Base-by-base conservation (phyloP, 2,797 vertebrate species). In the Craterocephalus amniculus region DNA sequence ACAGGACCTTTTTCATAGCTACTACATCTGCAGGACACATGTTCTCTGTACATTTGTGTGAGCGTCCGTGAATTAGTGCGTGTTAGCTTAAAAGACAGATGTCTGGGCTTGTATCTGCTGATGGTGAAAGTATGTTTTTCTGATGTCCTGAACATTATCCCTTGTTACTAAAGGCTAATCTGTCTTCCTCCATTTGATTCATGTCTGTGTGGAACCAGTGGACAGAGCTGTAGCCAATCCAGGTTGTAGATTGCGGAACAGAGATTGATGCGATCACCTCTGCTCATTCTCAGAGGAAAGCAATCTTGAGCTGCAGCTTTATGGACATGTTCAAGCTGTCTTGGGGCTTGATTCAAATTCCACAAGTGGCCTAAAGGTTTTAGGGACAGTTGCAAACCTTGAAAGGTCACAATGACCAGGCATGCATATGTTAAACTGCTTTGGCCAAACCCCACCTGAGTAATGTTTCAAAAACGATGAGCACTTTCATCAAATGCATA, bases 11-110 rank as follows among this genome's bases (percentile, higher is more conserved):
- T 88, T 88, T 85, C 79, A 76, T 70, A 59, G 76, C 79, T 59
- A 56, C 88, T 82, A 89, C 92, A 93, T 91, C 89, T 93, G 92
- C 79, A 72, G 74, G 76, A 89, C 92, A 93, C 84, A 92, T 93
- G 92, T 90, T 87, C 59, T 31, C 55, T 67, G 40, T 66, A 83
- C 71, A 75, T 87, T 78, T 80, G 81, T 87, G 69, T 63, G 63
- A 72, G 58, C 56, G 72, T 74, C 27, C 48, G 65, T 91, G 79
- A 88, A 87, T 88, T 74, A 86, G 73, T 72, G 80, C 8, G 63
- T 80, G 86, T 80, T 58, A 62, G 55, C 72, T 73, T 80, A 73
- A 87, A 79, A 84, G 85, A 86, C 83, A 83, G 85, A 89, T 89
- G 79, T 86, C 62, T 32, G 11, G 74, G 65, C 65, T 67, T 55